Evolutionary conservation across 2,113 vertebrate species (phyloP).

Genomic region (Caretta caretta): DNA sequence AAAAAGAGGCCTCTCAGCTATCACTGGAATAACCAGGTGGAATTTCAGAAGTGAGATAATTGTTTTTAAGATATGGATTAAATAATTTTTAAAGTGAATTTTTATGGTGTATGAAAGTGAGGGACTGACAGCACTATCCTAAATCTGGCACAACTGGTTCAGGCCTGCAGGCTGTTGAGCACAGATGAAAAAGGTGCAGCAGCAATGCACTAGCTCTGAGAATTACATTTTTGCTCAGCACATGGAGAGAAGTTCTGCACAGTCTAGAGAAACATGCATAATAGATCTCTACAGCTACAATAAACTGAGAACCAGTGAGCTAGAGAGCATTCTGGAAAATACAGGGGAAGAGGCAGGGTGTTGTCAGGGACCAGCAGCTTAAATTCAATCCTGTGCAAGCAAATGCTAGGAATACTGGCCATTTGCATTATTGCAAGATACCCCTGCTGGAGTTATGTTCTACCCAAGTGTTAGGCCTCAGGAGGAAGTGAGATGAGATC

Average conservation of each 20-base stretch:
- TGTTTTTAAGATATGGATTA: not conserved
- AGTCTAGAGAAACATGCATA: not conserved
- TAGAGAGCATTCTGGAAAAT: not conserved
- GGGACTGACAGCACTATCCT: not conserved
- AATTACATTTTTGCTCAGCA: not conserved
- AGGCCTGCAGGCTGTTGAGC: not conserved
- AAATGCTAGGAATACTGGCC: not conserved
- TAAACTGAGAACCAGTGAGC: not conserved
- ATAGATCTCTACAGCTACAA: not conserved
- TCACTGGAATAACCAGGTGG: not conserved
- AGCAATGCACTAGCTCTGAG: not conserved
- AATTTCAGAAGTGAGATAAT: not conserved
- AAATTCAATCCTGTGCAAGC: not conserved
- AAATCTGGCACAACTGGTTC: not conserved
- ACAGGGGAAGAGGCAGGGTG: not conserved
- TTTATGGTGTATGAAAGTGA: not conserved
- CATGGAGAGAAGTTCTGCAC: not conserved
- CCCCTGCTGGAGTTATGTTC: not conserved
- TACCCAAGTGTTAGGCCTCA: not conserved
- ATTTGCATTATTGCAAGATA: not conserved
- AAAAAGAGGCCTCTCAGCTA: not conserved
- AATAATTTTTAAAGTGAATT: not conserved
- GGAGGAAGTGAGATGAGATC: not conserved
- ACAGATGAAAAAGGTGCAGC: not conserved
- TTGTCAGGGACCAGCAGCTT: not conserved